Base-by-base conservation (phyloP, 1,140 invertebrate species). In the Phocides pigmalion region DNA sequence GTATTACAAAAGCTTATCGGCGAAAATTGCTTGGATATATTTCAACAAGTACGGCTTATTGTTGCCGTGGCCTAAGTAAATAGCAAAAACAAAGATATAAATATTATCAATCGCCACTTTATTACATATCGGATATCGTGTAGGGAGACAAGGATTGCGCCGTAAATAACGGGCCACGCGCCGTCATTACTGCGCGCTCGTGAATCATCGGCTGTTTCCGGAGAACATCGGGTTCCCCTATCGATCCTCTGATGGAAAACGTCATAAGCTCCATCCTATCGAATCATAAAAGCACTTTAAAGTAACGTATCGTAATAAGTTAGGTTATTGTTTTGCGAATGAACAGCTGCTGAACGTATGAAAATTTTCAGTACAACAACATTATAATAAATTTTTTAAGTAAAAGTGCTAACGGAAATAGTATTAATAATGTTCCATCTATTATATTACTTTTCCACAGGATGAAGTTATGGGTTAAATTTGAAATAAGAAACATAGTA, bases 81-180 rank as follows among this genome's bases (percentile, higher is more conserved):
- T 58, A 59, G 62, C 67, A 62, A 70, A 73, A 70, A 73, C 64
- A 73, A 66, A 71, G 49, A 58, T 67, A 73, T 70, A 70, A 72
- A 74, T 71, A 74, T 71, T 66, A 68, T 66, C 65, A 72, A 72
- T 65, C 63, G 66, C 25, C 59, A 49, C 61, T 59, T 61, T 70
- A 74, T 74, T 64, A 65, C 46, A 64, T 64, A 59, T 65, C 53
- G 41, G 64, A 53, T 64, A 49, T 66, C 53, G 53, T 50, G 44
- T 64, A 62, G 59, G 63, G 63, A 62, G 68, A 70, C 58, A 54
- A 67, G 66, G 39, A 65, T 59, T 63, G 69, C 44, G 41, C 51
- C 46, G 65, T 66, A 68, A 69, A 67, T 63, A 66, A 62, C 62
- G 51, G 53, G 58, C 39, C 62, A 61, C 58, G 64, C 62, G 64